These are phyloP conservation scores for Papilio polytes DNA, from an alignment of 1,140 invertebrate genomes.

Conservation along the genomic window DNA sequence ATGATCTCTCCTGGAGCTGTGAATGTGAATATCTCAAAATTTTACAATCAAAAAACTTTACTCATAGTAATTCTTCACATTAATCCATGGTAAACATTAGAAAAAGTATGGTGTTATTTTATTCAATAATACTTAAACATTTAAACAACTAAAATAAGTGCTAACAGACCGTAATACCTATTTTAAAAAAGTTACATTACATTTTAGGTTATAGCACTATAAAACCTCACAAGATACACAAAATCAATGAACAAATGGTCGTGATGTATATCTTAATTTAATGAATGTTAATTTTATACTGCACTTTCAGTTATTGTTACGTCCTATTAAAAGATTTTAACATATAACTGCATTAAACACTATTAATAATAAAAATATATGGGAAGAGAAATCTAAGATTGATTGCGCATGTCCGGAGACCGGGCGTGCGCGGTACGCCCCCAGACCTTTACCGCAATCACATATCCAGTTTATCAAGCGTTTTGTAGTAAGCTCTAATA, in stretches of 20 bases:
- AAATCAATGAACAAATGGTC: neutral
- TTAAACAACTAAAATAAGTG: neutral
- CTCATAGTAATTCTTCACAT: neutral
- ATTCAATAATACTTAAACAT: neutral
- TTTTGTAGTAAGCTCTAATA: neutral
- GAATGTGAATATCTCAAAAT: neutral
- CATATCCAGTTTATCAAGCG: neutral
- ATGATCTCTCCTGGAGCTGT: neutral
- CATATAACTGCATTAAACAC: constrained; percentile 11
- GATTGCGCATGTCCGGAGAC: constrained; percentile 44
- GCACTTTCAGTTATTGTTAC: neutral
- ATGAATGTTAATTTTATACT: neutral
- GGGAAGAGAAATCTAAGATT: neutral
- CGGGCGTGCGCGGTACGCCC: constrained; percentile 49
- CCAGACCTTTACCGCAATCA: constrained; percentile 7
- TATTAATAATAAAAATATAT: constrained; percentile 31
- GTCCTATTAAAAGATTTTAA: neutral
- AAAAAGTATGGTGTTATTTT: neutral
- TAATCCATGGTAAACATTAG: neutral
- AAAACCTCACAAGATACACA: neutral
- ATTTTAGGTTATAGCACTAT: constrained; percentile 46
- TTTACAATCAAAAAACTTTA: neutral
- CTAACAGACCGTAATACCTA: constrained; percentile 34
- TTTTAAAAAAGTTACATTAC: constrained; percentile 44
- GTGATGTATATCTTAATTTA: neutral